These are phyloP conservation scores for Microdon myrmicae DNA, from an alignment of 2,888 invertebrate genomes.

Conservation along the genomic window DNA sequence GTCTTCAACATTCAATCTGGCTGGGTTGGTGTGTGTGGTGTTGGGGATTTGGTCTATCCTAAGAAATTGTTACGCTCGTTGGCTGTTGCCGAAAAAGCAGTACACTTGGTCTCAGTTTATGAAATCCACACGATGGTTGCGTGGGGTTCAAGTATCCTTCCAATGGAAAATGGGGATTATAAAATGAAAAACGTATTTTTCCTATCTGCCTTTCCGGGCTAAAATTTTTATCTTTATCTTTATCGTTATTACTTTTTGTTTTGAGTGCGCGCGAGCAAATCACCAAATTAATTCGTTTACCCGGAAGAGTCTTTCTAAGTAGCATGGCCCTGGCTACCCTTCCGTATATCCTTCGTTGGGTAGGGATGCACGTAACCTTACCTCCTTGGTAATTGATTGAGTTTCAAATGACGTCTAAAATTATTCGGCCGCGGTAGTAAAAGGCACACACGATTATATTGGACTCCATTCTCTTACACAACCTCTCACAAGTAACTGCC, in stretches of 20 bases:
- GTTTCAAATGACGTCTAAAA: neutral
- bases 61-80: slow-evolving; percentile 22
- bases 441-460: neutral
- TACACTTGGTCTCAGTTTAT: no score
- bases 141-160: no score
- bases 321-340: neutral
- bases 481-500: no score
- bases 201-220: neutral
- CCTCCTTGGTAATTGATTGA: slow-evolving; percentile 14
- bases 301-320: no score
- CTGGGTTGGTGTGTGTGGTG: slow-evolving; percentile 1
- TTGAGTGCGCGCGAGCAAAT: slow-evolving; percentile 2
- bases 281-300: slow-evolving; percentile 15
- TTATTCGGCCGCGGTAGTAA: neutral
- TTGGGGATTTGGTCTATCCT: neutral
- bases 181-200: neutral
- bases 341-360: slow-evolving; percentile 6
- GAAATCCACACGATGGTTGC: no score
- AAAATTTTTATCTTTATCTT: neutral
- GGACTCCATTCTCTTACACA: slow-evolving; percentile 11
- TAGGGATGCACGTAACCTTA: neutral
- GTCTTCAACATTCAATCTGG: no score
- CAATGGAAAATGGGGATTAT: slow-evolving; percentile 2
- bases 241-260: neutral
- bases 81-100: slow-evolving; percentile 31